phyloP scores from a whole-genome alignment of 2,888 invertebrate species.

The Malacosoma neustria region DNA sequence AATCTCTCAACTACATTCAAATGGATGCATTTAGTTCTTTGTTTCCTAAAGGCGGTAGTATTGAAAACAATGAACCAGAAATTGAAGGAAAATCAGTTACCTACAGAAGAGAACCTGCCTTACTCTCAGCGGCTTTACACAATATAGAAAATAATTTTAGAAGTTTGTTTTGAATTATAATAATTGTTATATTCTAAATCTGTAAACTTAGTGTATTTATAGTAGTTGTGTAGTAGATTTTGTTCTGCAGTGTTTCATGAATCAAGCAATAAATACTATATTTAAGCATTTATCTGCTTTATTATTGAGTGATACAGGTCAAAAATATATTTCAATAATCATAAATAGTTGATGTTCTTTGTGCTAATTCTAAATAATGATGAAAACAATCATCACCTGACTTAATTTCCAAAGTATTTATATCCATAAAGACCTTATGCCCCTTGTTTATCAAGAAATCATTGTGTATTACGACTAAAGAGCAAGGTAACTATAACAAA shows the following conservation, averaged over 20 bases:
- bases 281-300: too few relatives aligned
- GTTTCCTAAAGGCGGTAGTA: conserved; percentile 31
- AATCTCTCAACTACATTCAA: conserved; percentile 66
- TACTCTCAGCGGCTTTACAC: conserved; percentile 47
- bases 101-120: conserved; percentile 37
- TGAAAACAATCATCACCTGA: too few relatives aligned
- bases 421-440: too few relatives aligned
- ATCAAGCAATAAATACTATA: background rate
- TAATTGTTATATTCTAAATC: conserved; percentile 1
- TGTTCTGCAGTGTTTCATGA: conserved; percentile 1
- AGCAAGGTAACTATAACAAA: too few relatives aligned
- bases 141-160: conserved; percentile 61
- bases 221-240: background rate
- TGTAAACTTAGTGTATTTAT: background rate
- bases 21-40: conserved; percentile 65
- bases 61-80: conserved; percentile 14
- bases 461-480: too few relatives aligned
- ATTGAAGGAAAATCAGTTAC: conserved; percentile 23
- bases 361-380: too few relatives aligned
- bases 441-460: too few relatives aligned
- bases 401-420: too few relatives aligned
- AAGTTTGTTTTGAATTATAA: conserved; percentile 50
- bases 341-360: too few relatives aligned
- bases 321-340: too few relatives aligned
- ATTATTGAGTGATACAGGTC: too few relatives aligned